Base-by-base conservation (phyloP, 2,797 vertebrate genomes). In the Kryptolebias ocellatus region DNA sequence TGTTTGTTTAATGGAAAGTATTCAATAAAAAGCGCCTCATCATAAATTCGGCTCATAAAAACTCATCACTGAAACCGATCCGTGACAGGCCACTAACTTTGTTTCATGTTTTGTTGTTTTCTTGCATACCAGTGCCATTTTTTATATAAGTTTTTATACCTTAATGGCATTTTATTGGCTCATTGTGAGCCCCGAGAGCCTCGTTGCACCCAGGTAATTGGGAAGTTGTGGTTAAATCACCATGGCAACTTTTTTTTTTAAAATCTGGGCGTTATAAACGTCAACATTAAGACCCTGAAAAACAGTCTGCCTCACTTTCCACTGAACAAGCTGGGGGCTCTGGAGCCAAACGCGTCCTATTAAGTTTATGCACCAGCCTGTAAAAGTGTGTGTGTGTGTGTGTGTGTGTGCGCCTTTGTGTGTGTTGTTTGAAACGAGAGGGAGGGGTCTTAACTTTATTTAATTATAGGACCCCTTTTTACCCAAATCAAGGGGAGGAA, bases 331-430 rank as follows among this genome's bases (percentile, higher is more conserved):
- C 84, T 87, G 85, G 84, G 84, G 84, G 86, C 78, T 89, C 86
- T 89, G 85, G 86, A 90, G 83, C 85, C 86, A 89, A 92, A 89
- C 81, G 80, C 63, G 47, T 86, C 89, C 87, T 81, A 90, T 92
- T 90, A 92, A 90, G 54, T 91, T 90, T 91, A 91, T 90, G 88
- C 81, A 88, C 79, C 79, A 85, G 88, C 88, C 84, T 80, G 82
- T 92, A 91, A 92, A 92, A 88, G 72, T 58, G 63, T 60, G 51
- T 83, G 67, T 71, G 62, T 74, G 69, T 76, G 62, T 78, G 45
- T 79, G 63, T 83, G 66, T 74, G 74, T 72, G 59, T 81, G 74
- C 54, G 63, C 70, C 54, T 67, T 72, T 75, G 53, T 79, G 57
- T 85, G 83, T 79, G 79, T 74, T 81, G 80, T 72, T 82, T 86